phyloP scores from a whole-genome alignment of 2,888 invertebrate species.

The Autographa gamma region DNA sequence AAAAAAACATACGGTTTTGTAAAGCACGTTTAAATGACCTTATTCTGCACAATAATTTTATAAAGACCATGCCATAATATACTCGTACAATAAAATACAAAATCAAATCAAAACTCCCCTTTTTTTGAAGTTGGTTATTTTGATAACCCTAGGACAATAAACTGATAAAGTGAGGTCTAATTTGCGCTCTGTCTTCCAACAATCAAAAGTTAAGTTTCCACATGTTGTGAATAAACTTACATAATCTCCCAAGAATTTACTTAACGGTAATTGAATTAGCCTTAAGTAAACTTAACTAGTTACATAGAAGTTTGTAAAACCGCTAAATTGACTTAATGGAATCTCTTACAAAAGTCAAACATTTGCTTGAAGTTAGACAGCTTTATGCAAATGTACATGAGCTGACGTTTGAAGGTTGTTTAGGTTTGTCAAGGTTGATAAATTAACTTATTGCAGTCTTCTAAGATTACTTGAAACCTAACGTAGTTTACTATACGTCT shows the following conservation, averaged over 20 bases:
- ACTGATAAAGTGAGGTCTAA: not conserved
- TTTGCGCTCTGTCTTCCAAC: not conserved
- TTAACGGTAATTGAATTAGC: constrained; percentile 44
- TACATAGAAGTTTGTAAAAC: constrained; percentile 50
- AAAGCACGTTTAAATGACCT: too few species aligned
- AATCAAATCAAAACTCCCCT: too few species aligned
- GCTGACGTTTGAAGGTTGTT: constrained; percentile 6
- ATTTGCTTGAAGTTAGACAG: constrained; percentile 39
- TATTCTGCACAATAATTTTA: too few species aligned
- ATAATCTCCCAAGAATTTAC: constrained; percentile 41
- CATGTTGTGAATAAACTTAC: constrained; percentile 31
- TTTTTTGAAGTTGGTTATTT: not conserved
- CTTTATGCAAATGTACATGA: constrained; percentile 31
- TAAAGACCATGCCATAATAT: too few species aligned
- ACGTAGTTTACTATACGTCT: not conserved
- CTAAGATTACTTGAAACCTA: not conserved
- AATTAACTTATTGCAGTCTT: constrained; percentile 8
- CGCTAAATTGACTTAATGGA: constrained; percentile 53
- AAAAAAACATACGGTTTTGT: too few species aligned
- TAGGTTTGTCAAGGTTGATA: not conserved
- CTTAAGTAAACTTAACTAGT: constrained; percentile 41
- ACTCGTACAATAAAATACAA: too few species aligned
- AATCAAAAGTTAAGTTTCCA: constrained; percentile 19
- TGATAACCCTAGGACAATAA: not conserved
- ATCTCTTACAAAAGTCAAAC: constrained; percentile 44